A percentile compares a stretch with the other conserved stretches of the same genome.
Conservation (phyloP, 1,140 invertebrate genomes). For the Drosophila serrata region DNA sequence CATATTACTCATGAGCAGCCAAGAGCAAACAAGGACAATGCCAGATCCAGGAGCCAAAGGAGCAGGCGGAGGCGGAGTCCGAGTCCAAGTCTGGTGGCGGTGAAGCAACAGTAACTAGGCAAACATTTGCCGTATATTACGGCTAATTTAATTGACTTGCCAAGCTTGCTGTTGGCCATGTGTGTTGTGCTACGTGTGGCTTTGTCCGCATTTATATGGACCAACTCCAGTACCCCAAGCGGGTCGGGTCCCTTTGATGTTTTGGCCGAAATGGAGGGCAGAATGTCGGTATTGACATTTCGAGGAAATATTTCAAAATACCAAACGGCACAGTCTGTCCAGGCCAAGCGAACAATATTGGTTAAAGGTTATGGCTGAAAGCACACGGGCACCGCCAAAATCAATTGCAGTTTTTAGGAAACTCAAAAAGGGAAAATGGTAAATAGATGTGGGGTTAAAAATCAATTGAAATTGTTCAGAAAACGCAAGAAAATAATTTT, state of each 20-base stretch:
- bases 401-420: background rate
- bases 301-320: constrained; percentile 7
- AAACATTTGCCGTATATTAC: constrained; percentile 55
- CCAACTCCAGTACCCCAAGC: constrained; percentile 2
- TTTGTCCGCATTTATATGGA: constrained; percentile 15
- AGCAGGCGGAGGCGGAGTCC: background rate
- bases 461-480: background rate
- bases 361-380: background rate
- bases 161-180: constrained; percentile 32
- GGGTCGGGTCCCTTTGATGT: constrained; percentile 27
- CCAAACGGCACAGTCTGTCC: background rate
- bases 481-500: background rate
- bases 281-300: constrained; percentile 35
- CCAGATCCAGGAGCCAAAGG: constrained; percentile 2
- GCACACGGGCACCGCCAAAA: background rate
- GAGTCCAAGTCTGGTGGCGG: constrained; percentile 1
- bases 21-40: constrained; percentile 32
- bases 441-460: background rate
- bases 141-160: constrained; percentile 68
- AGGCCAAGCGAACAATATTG: background rate
- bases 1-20: constrained; percentile 43
- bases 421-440: background rate
- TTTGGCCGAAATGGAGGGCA: background rate
- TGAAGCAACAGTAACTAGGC: constrained; percentile 25
- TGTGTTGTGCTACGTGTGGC: constrained; percentile 14